Base-by-base conservation (phyloP, 2,888 invertebrate genomes). In the Dicyrtomina minuta region DNA sequence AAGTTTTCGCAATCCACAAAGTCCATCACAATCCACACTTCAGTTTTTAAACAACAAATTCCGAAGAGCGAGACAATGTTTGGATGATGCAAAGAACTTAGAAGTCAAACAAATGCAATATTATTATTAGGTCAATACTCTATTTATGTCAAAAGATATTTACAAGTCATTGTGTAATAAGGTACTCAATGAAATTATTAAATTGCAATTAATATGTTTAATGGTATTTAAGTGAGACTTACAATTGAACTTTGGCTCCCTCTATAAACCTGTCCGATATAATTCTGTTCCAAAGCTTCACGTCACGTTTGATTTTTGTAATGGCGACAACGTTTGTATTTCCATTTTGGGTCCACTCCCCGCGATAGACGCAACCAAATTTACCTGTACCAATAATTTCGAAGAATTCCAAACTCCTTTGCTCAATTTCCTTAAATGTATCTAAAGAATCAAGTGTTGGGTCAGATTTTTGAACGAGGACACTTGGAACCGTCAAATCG, bases 21-120 rank as follows among this genome's bases (percentile, higher is more conserved):
- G 20, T 66, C 53, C 66, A 66, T 66, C 1, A 66, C 41, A 17
- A 66, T 56, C 66, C 66, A 66, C 20, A 66, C 24, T 41, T 66
- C 66, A 12, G 26, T 26, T 2, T 2, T 8, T 24, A 20, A 55
- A 20, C n/a, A n/a, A n/a, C 66, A 55, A 20, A 56, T 56, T 39
- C 66, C 66, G 24, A 26, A 56, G 2, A 66, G 43, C 1, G 27
- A 20, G 20, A 66, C 56, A 56, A 66, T 56, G 43, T 66, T 66
- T 6, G 66, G 66, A 39, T 66, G 66, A 20, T 27, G 4, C 17
- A 66, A 17, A n/a, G 49, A 51, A 26, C 66, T 66, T 43, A 60
- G 3, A 17, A 5, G 33, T 33, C 17, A 51, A 20, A 17, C 10
- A 17, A 22, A 17, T 4, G 3, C 10, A n/a, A n/a, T 5, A 15